These are phyloP conservation scores for Cavia porcellus DNA, from an alignment of 2,113 vertebrate genomes.

Conservation along the genomic window DNA sequence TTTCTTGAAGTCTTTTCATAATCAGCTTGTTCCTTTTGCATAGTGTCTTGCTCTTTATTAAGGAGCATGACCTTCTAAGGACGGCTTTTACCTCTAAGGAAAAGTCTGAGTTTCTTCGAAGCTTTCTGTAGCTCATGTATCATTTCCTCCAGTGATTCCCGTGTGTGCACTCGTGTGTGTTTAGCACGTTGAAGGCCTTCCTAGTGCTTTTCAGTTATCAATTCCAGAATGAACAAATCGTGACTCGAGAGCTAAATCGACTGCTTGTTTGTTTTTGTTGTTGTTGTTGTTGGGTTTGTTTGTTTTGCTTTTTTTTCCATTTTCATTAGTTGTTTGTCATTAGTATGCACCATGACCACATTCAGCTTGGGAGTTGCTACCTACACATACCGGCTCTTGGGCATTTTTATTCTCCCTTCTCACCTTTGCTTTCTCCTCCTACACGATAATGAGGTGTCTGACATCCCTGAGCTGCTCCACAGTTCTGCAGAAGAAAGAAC, in stretches of 20 bases:
- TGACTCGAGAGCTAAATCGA: background rate
- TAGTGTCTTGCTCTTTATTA: background rate
- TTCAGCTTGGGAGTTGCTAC: background rate
- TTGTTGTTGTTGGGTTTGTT: background rate
- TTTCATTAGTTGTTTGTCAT: background rate
- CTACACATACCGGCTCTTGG: background rate
- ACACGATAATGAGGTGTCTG: too few species aligned
- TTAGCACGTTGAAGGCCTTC: background rate
- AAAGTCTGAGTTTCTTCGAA: background rate
- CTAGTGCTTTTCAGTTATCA: background rate
- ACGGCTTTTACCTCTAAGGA: background rate
- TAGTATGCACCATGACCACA: background rate
- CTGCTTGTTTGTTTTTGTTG: background rate
- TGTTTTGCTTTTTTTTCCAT: background rate
- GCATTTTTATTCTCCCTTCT: background rate
- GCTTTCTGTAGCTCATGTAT: background rate
- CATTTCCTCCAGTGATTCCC: background rate
- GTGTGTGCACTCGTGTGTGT: background rate
- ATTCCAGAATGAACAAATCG: background rate
- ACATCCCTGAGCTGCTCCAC: too few species aligned
- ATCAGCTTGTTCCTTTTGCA: background rate
- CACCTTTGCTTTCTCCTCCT: background rate
- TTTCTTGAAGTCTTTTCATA: background rate
- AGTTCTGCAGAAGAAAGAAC: too few species aligned
- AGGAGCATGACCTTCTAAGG: background rate